Base-by-base conservation (phyloP, 2,888 invertebrate genomes). In the Zootermopsis nevadensis region DNA sequence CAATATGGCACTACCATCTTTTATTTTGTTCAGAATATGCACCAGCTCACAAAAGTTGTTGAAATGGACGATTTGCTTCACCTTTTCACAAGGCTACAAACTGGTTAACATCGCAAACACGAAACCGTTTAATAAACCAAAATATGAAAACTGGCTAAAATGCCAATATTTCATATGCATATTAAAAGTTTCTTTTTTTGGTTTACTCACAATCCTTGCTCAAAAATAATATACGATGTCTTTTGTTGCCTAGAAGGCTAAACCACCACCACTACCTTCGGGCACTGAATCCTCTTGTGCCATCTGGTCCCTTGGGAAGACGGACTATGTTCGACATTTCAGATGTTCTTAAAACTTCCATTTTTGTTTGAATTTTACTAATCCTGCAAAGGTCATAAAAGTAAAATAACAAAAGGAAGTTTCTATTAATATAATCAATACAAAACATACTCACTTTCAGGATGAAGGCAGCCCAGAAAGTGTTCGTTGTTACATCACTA, bases 261-360 rank as follows among this genome's bases (percentile, higher is more conserved):
- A 27, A 74, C 82, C 80, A 76, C 77, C 66, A 67, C 55, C 84
- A 85, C 93, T 93, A 94, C 93, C 94, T 94, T 87, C 92, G 92
- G 87, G 92, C 89, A 87, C 92, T 93, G 88, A 94, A 94, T 77
- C 94, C 94, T 86, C 90, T 91, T 79, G 95, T 94, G 85, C 95
- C 96, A 87, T 96, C 96, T 1, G 96, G 96, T 60, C 96, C 96
- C 86, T 92, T 91, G 0, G 96, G 96, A 88, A 94, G 91, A 87
- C 96, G 91, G 87, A 96, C 91, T 83, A 96, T 91, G 90, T 91
- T 84, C 15, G 82, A 83, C 60, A 67, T 79, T 53, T 85, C 86
- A 31, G 84, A 85, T 80, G 86, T 84, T 80, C 84, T 81, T 77
- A 85, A 79, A 27, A 85, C 85, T 84, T 88, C 87, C 84, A 87